Evolutionary conservation across 1,140 invertebrate species (phyloP).

Genomic region (Forficula auricularia): DNA sequence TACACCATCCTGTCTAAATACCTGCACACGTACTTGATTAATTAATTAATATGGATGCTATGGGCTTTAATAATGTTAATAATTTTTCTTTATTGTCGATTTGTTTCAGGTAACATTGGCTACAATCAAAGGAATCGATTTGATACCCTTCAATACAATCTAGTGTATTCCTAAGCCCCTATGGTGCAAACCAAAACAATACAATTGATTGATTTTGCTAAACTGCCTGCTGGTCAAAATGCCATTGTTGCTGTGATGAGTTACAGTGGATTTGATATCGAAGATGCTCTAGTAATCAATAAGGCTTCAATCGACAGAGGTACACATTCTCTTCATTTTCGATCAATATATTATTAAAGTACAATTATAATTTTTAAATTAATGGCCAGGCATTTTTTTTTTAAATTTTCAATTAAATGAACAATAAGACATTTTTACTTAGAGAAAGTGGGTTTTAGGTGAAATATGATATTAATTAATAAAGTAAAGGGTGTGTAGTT

Average conservation of each 20-base stretch:
- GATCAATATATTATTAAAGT: conserved; percentile 16
- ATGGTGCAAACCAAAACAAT: conserved; percentile 91
- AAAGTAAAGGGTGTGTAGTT: no score
- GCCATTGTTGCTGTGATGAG: conserved; percentile 98
- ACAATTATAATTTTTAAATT: no score
- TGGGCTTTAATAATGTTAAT: no score
- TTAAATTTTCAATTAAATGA: no score
- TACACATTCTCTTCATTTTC: conserved; percentile 3
- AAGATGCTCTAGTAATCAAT: conserved; percentile 94
- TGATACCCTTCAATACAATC: conserved; percentile 89
- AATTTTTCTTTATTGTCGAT: conserved; percentile 13
- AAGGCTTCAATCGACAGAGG: conserved; percentile 92
- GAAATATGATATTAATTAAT: no score
- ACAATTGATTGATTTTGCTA: conserved; percentile 89
- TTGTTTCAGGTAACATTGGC: conserved; percentile 73
- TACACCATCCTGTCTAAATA: no score
- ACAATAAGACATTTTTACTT: no score
- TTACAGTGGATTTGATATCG: conserved; percentile 98
- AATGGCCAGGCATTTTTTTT: no score
- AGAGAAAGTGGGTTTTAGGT: no score
- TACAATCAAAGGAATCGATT: conserved; percentile 95
- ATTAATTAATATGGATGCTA: no score
- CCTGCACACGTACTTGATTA: no score
- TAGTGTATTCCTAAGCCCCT: conserved; percentile 91
- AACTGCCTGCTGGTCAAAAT: conserved; percentile 98